A percentile compares a stretch with the other conserved stretches of the same genome.
Conservation (phyloP, 2,113 vertebrate genomes). For the Toxostoma redivivum region DNA sequence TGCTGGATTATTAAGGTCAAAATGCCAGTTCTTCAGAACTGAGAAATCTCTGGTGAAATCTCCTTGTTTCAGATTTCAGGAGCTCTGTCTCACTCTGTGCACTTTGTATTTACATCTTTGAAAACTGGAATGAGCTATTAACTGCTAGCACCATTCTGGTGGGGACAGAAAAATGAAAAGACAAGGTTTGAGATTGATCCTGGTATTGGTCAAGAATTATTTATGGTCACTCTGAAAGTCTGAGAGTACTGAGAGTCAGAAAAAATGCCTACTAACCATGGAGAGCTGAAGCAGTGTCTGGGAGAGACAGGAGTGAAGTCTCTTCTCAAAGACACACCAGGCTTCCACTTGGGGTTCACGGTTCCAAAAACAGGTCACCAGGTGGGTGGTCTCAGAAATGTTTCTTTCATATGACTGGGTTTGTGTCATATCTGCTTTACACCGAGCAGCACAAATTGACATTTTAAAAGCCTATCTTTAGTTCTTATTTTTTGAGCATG, state of each 20-base stretch:
- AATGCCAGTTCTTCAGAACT: background rate
- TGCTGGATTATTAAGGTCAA: background rate
- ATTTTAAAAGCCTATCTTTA: background rate
- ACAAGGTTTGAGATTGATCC: background rate
- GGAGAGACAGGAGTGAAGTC: background rate
- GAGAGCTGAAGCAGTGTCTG: background rate
- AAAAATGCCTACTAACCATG: background rate
- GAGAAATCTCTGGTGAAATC: background rate
- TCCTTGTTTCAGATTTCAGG: background rate
- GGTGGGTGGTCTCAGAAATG: background rate
- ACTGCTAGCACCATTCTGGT: background rate
- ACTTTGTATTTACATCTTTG: background rate
- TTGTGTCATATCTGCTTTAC: background rate
- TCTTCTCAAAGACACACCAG: background rate
- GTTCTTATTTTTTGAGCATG: background rate
- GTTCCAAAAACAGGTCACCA: background rate
- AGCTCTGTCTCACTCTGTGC: background rate
- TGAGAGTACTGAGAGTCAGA: background rate
- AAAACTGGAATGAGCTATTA: background rate
- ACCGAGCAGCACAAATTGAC: background rate
- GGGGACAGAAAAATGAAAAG: accelerated
- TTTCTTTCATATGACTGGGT: background rate
- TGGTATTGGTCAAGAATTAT: background rate
- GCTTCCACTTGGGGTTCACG: background rate
- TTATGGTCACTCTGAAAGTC: background rate